Percentiles rank a stretch among this genome's conserved stretches.
Evolutionary conservation across 1,140 invertebrate species (phyloP).

Genomic region (Meloidogyne exigua): DNA sequence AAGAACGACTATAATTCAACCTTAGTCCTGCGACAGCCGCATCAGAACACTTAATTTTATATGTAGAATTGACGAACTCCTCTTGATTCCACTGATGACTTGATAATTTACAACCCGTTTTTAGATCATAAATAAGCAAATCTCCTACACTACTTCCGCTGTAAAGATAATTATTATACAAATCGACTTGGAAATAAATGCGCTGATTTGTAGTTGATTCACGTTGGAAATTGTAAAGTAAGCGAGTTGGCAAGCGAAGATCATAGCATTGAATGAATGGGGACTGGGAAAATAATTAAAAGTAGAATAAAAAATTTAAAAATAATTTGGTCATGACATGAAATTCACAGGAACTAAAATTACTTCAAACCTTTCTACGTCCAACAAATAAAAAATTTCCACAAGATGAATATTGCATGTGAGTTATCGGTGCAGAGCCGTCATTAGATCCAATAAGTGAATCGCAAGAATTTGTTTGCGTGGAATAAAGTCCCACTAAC

Average conservation of each 20-base stretch:
- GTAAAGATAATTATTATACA: constrained; percentile 31
- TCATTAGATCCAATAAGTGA: constrained; percentile 34
- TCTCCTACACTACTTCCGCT: constrained; percentile 28
- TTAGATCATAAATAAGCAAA: constrained; percentile 33
- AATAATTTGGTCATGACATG: no score
- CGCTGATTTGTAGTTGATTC: constrained; percentile 27
- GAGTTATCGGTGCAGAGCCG: constrained; percentile 25
- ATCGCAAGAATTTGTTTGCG: constrained; percentile 39
- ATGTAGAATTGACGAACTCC: constrained; percentile 19
- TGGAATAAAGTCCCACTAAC: constrained; percentile 42
- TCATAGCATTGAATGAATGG: constrained; percentile 33
- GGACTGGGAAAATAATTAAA: constrained; percentile 10
- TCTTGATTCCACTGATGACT: not conserved
- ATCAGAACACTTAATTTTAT: constrained; percentile 13
- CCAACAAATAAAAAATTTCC: constrained; percentile 40
- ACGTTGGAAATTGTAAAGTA: constrained; percentile 29
- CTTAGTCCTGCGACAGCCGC: constrained; percentile 30
- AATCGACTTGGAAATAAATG: constrained; percentile 36
- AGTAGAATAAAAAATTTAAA: not conserved
- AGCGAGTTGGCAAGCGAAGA: constrained; percentile 23
- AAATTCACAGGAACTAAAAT: no score
- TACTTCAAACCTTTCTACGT: constrained; percentile 28
- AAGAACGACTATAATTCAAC: not conserved
- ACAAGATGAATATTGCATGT: constrained; percentile 45
- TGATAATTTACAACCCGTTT: constrained; percentile 6